Evolutionary conservation across 2,113 vertebrate species (phyloP), one percentile per base, ranked within the genome.

Genomic region (Chaetura pelagica): DNA sequence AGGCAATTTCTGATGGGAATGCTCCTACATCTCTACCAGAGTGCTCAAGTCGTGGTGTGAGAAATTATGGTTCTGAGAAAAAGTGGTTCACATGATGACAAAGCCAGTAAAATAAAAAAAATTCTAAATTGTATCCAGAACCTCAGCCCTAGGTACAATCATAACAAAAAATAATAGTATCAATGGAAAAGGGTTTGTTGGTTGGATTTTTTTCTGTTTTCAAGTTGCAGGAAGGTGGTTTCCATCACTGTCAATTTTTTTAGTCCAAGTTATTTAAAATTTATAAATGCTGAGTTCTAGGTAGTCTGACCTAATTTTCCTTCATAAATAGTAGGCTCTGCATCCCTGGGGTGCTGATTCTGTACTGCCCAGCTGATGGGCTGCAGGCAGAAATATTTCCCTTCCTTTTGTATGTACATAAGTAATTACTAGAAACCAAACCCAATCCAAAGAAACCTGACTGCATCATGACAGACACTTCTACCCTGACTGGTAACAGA

Each of bases 121-220:
- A 20, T 21, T 55, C 74, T 42, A 72, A 87, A 89, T 49, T 69
- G 66, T 83, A 96, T 95, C 81, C 90, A 94, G 80, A 84, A 85
- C 54, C 63, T 55, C 54, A 9, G 40, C 14, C 24, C 30, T 52
- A 15, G 22, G 40, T 89, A 87, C 34, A 68, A 73, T 18, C 55
- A 89, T 35, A 21, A 32, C 15, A 89, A 49, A 83, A 69, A 90
- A 24, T 35, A 49, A 57, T 24, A 55, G 20, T 8, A 9, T 21
- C 40, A 77, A 71, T n/a, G 12, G 15, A 68, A 34, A 20, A 55
- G 27, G 13, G 48, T 46, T 7, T 29, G 15, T 16, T 17, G 8
- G n/a, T n/a, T n/a, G n/a, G n/a, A n/a, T n/a, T 22, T 48, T 68
- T 40, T 73, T 38, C 71, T 75, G 14, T 64, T 51, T 84, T 66